These are phyloP conservation scores for Ceratina calcarata DNA, from an alignment of 1,140 invertebrate genomes.

Conservation along the genomic window DNA sequence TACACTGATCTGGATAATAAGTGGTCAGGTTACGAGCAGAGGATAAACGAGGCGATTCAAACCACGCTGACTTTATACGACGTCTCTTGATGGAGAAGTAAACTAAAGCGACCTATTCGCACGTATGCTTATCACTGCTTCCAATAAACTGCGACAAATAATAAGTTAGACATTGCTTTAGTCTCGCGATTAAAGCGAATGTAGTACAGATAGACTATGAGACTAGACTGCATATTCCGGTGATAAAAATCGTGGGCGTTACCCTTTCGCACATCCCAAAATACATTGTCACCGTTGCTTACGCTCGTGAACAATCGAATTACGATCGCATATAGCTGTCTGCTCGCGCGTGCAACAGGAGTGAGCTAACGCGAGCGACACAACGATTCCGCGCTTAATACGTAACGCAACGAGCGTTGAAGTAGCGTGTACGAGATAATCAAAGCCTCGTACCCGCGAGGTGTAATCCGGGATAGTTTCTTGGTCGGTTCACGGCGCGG, in stretches of 20 bases:
- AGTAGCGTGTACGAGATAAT: constrained; percentile 39
- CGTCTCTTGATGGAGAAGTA: no score
- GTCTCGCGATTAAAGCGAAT: no score
- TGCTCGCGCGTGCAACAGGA: not conserved
- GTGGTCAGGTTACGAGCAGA: no score
- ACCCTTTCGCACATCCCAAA: not conserved
- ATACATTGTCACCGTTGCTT: not conserved
- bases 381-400: constrained; percentile 21
- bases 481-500: constrained; percentile 3
- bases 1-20: no score
- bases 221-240: no score
- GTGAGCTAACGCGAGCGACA: not conserved
- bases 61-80: no score
- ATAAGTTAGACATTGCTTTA: no score
- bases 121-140: no score
- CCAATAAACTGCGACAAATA: no score
- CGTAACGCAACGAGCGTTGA: constrained; percentile 6
- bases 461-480: constrained; percentile 43
- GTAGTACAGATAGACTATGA: not conserved
- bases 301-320: constrained; percentile 9
- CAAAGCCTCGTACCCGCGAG: constrained; percentile 25
- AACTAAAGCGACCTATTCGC: no score
- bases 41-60: no score
- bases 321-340: not conserved
- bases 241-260: not conserved